Conservation (phyloP, 2,797 vertebrate species). For the Dryobates pubescens region DNA sequence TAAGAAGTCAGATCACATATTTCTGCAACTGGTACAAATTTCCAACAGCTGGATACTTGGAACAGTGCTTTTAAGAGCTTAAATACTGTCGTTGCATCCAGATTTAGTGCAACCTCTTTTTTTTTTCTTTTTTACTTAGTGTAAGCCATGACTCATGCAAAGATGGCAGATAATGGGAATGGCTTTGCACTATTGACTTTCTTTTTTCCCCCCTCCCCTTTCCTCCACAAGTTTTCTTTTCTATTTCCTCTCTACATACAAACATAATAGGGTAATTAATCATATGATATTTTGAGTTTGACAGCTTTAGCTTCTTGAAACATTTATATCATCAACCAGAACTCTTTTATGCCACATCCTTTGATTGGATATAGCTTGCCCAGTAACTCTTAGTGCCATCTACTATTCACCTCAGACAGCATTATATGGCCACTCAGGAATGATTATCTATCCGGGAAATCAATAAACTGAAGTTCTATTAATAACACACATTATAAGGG, state of each 20-base stretch:
- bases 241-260: neutral
- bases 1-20: fast-evolving
- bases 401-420: conserved; percentile 47
- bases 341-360: neutral
- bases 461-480: conserved; percentile 66
- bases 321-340: conserved; percentile 8
- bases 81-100: neutral
- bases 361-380: conserved; percentile 1
- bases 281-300: conserved; percentile 17
- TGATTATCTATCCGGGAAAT: conserved; percentile 60
- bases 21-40: neutral
- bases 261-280: conserved; percentile 66
- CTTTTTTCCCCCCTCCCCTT: neutral
- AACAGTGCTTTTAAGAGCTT: neutral
- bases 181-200: neutral
- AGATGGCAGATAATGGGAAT: neutral
- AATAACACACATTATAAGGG: conserved; percentile 48
- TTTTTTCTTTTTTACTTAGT: neutral
- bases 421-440: conserved; percentile 51
- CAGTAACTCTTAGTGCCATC: conserved; percentile 32
- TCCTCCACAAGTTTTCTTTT: neutral
- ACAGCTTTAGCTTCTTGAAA: conserved; percentile 12
- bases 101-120: neutral
- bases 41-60: neutral
- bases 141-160: neutral